These are phyloP conservation scores for Marasmarcha lunaedactyla DNA, from an alignment of 2,888 invertebrate species.

Conservation along the genomic window DNA sequence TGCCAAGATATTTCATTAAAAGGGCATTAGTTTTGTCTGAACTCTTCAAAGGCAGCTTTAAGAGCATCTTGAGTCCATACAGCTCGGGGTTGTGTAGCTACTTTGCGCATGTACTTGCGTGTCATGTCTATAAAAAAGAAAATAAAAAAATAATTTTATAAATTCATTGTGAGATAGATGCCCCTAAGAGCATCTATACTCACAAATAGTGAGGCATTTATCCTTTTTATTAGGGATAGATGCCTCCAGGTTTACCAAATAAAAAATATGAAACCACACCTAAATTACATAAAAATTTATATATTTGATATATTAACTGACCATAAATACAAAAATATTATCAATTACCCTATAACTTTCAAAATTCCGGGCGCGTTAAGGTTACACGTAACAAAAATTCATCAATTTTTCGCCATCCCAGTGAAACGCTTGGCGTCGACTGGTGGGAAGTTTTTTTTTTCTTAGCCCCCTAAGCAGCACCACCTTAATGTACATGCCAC, in stretches of 20 bases:
- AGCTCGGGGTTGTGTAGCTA: conserved; percentile 10
- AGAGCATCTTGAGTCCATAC: conserved; percentile 9
- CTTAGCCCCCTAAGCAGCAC: too few relatives aligned
- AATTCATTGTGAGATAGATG: not conserved
- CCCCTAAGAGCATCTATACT: conserved; percentile 1
- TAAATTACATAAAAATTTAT: not conserved
- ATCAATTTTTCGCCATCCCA: not conserved
- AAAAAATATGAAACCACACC: not conserved
- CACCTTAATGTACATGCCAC: too few relatives aligned
- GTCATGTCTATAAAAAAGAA: conserved; percentile 10
- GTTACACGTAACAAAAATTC: not conserved
- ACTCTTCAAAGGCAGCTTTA: conserved; percentile 5
- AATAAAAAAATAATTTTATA: conserved; percentile 2
- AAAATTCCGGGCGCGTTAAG: not conserved
- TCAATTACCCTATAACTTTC: not conserved
- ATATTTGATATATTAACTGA: not conserved
- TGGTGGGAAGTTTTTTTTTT: too few relatives aligned
- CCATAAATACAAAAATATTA: not conserved
- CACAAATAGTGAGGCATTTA: not conserved
- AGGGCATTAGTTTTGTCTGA: conserved; percentile 4
- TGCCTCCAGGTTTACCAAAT: not conserved
- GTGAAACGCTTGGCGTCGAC: too few relatives aligned
- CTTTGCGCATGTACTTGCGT: conserved; percentile 9
- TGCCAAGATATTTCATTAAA: conserved; percentile 21
- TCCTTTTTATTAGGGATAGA: not conserved